Evolutionary conservation across 92 coral and sea anemone genomes (phyloP).

Genomic region (Palythoa heliodiscus): DNA sequence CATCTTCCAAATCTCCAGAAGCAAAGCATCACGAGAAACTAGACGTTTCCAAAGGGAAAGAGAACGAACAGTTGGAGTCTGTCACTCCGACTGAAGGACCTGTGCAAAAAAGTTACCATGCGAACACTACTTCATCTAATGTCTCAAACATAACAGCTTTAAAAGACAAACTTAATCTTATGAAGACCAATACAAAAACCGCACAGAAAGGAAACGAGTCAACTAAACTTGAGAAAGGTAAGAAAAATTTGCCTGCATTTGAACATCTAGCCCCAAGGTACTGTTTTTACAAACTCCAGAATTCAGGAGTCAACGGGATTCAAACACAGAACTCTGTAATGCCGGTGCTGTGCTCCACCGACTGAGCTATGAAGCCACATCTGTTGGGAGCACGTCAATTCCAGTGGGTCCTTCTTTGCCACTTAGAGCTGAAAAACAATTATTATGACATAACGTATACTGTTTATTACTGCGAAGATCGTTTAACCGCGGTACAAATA

Average conservation of each 20-base stretch:
- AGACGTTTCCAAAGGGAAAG: conserved; percentile 2
- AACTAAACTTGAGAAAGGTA: conserved; percentile 1
- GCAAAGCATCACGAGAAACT: background rate
- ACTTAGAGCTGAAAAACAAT: too few relatives aligned
- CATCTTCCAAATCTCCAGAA: conserved; percentile 1
- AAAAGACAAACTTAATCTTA: conserved; percentile 25
- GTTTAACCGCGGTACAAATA: too few relatives aligned
- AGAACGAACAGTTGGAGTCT: conserved; percentile 37
- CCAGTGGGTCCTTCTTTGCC: too few relatives aligned
- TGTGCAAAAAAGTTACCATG: background rate
- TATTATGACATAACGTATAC: too few relatives aligned
- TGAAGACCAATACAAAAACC: conserved; percentile 4
- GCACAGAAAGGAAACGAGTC: background rate
- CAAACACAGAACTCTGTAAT: too few relatives aligned
- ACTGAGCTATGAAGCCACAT: too few relatives aligned
- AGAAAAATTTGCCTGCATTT: background rate
- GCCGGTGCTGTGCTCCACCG: too few relatives aligned
- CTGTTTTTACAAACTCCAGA: too few relatives aligned
- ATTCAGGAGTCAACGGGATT: too few relatives aligned
- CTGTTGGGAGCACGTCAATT: too few relatives aligned
- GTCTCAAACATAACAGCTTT: conserved; percentile 1
- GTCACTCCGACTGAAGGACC: background rate
- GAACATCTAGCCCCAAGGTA: too few relatives aligned
- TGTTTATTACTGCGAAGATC: too few relatives aligned
- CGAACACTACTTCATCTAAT: background rate